Percentiles rank a stretch among this genome's conserved stretches.
Evolutionary conservation across 2,113 vertebrate species (phyloP).

Genomic region (Stigmatopora nigra): DNA sequence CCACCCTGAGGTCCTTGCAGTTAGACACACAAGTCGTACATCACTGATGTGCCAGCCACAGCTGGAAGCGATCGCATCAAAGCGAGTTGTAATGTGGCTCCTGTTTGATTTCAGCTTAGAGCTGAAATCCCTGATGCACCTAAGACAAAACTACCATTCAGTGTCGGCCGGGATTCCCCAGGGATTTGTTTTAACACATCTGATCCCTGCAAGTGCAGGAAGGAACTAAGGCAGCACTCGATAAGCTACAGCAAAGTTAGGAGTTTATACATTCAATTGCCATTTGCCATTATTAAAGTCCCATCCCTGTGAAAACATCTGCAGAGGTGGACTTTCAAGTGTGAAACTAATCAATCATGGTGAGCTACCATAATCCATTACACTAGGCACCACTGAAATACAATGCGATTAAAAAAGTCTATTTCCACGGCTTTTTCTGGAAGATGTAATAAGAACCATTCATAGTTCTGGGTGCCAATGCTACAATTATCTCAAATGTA

Average conservation of each 20-base stretch:
- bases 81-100: constrained; percentile 45
- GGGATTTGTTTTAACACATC: constrained; percentile 51
- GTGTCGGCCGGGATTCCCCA: constrained; percentile 54
- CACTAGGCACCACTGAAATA: constrained; percentile 58
- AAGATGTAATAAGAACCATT: constrained; percentile 58
- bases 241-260: constrained; percentile 30
- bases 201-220: constrained; percentile 17
- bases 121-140: constrained; percentile 41
- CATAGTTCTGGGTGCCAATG: constrained; percentile 47
- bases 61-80: constrained; percentile 52
- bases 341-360: constrained; percentile 61
- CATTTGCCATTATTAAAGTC: constrained; percentile 44
- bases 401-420: constrained; percentile 63
- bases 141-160: constrained; percentile 56
- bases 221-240: constrained; percentile 33
- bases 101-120: constrained; percentile 53
- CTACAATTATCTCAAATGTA: constrained; percentile 62
- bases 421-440: constrained; percentile 47
- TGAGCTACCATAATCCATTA: constrained; percentile 53
- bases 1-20: constrained; percentile 14
- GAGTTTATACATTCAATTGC: constrained; percentile 31
- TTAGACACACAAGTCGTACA: constrained; percentile 26
- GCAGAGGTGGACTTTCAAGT: constrained; percentile 38
- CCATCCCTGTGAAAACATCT: constrained; percentile 34
- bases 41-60: constrained; percentile 36